Conservation (phyloP, 1,140 invertebrate species). For the Ctenoplectra terminalis region DNA sequence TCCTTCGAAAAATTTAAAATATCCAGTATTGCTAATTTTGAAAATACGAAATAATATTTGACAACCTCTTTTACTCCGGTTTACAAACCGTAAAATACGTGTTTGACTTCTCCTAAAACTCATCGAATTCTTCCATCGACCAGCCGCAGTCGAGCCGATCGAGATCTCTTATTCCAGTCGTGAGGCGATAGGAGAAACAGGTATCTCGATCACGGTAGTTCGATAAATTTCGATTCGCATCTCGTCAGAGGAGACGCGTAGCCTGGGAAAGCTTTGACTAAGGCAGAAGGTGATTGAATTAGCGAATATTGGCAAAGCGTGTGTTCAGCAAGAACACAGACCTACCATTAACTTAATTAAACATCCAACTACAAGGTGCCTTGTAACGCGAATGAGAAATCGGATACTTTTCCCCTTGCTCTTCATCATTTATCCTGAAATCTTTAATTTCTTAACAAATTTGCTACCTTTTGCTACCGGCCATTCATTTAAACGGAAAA, state of each 20-base stretch:
- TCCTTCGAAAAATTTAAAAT: too few species aligned
- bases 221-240: conserved; percentile 2
- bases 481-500: too few species aligned
- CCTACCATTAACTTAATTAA: conserved; percentile 47
- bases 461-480: too few species aligned
- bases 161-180: not conserved
- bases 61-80: too few species aligned
- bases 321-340: conserved; percentile 28
- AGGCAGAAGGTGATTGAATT: conserved; percentile 26
- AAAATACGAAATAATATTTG: too few species aligned
- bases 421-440: not conserved
- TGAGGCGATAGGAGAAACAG: not conserved
- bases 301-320: conserved; percentile 17
- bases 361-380: conserved; percentile 14
- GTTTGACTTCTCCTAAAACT: too few species aligned
- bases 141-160: not conserved
- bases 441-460: too few species aligned
- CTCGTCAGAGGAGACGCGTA: not conserved
- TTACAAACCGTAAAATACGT: too few species aligned
- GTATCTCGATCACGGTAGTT: not conserved
- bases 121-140: not conserved
- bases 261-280: not conserved
- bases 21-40: too few species aligned
- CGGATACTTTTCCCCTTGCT: conserved; percentile 4
- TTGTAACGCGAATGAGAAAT: not conserved